Evolutionary conservation across 1,140 invertebrate species (phyloP), one percentile per base, ranked within the genome.

Genomic region (Maniola jurtina): DNA sequence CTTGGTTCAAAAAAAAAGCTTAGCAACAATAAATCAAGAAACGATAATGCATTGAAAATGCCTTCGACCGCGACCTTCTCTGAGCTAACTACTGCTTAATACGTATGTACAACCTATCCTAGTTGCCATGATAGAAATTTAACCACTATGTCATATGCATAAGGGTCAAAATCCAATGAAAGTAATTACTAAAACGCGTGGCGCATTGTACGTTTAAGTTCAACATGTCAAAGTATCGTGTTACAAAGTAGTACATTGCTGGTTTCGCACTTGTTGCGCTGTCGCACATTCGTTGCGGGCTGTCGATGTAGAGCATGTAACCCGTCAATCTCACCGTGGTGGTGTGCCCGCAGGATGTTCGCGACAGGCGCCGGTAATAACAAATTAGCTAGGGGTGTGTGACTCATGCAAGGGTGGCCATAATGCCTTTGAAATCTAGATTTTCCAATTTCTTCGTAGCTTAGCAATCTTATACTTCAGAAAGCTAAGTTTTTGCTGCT

Each of bases 201-300:
- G 34, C 35, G 33, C 10, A 11, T 5, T 55, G 52, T 35, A 55
- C 52, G 52, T 35, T 55, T 55, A 55, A 55, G 52, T 55, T 55
- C 52, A 55, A 55, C 52, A 55, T 55, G 52, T 55, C 52, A 55
- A 55, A 55, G 52, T 55, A 55, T 55, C 52, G 52, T 55, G 34
- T 55, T 55, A 55, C 52, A 52, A 33, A 4, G 48, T 25, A 16
- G 48, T 52, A 25, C 48, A 52, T 52, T 52, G 48, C 48, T 52
- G 15, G 48, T 52, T 33, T 52, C 14, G 48, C 48, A 52, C 48
- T 52, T 52, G 48, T 52, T 52, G 14, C 48, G 6, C 48, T 52
- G 48, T 33, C 48, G 48, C 14, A 52, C 15, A 25, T 25, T 52
- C 48, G 8, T 52, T 33, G 48, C 15, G 6, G 25, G 48, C 48